Conservation (phyloP, 2,797 vertebrate species). For the Leucoraja ocellata region DNA sequence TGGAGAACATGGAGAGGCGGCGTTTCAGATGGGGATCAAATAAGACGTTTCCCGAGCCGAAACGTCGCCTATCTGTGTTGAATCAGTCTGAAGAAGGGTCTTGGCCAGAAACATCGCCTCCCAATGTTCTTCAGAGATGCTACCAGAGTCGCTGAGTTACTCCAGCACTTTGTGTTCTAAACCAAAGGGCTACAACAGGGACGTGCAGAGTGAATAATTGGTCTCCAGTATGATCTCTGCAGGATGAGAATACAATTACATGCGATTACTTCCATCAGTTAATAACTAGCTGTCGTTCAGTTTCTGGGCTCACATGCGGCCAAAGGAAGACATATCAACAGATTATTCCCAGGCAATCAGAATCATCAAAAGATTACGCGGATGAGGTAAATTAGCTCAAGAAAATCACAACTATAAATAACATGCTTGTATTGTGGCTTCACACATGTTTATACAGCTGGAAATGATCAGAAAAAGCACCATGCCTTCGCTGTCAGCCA, state of each 20-base stretch:
- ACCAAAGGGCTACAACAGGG: not conserved
- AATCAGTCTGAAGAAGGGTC: no score
- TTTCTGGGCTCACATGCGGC: not conserved
- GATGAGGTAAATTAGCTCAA: not conserved
- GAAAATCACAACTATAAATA: not conserved
- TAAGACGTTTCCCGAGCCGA: no score
- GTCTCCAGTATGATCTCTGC: not conserved
- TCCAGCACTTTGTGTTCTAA: no score
- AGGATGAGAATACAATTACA: not conserved
- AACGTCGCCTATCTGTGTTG: no score
- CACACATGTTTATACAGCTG: not conserved
- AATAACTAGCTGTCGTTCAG: not conserved
- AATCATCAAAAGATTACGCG: not conserved
- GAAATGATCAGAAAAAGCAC: slow-evolving; percentile 15
- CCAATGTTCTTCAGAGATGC: no score
- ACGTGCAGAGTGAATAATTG: not conserved
- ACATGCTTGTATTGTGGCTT: not conserved
- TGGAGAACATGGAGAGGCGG: no score
- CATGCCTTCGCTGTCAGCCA: not conserved
- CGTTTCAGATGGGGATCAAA: no score
- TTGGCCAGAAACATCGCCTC: no score
- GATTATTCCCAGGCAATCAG: not conserved
- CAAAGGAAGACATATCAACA: not conserved
- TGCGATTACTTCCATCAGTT: not conserved
- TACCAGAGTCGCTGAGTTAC: no score